phyloP scores from a whole-genome alignment of 2,888 invertebrate species.

The Zelleria hepariella region DNA sequence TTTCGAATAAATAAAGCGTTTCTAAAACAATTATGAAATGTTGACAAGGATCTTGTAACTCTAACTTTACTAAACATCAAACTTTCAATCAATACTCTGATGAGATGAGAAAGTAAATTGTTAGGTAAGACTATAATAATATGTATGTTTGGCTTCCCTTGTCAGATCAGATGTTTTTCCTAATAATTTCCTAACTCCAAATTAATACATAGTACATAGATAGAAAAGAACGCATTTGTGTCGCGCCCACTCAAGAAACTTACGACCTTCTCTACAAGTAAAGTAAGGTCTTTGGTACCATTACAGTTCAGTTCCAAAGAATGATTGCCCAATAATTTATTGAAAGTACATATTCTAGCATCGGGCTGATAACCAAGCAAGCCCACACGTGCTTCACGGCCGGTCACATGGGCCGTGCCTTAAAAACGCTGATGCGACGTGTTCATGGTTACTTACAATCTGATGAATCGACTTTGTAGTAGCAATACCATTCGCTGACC shows the following conservation, averaged over 20 bases:
- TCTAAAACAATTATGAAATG: background rate
- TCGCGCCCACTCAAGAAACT: too few relatives aligned
- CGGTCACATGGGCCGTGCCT: background rate
- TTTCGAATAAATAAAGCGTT: too few relatives aligned
- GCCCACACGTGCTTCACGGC: background rate
- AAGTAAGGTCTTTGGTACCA: too few relatives aligned
- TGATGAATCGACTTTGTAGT: too few relatives aligned
- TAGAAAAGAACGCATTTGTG: too few relatives aligned
- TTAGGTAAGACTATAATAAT: background rate
- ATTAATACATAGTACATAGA: too few relatives aligned
- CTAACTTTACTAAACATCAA: background rate
- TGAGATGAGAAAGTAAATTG: background rate
- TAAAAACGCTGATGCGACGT: background rate
- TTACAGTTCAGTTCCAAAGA: too few relatives aligned
- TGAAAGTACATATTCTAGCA: background rate
- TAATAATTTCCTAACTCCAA: too few relatives aligned
- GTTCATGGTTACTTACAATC: too few relatives aligned
- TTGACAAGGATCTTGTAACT: background rate
- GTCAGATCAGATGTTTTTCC: too few relatives aligned
- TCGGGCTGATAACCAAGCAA: background rate
- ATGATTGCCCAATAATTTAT: background rate
- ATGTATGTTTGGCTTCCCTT: background rate
- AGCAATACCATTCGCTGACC: too few relatives aligned
- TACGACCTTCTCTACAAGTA: too few relatives aligned
- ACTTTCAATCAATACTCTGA: background rate